Percentiles rank a stretch among this genome's conserved stretches.
These are phyloP conservation scores for Verasper variegatus DNA, from an alignment of 2,113 vertebrate species.

Conservation along the genomic window DNA sequence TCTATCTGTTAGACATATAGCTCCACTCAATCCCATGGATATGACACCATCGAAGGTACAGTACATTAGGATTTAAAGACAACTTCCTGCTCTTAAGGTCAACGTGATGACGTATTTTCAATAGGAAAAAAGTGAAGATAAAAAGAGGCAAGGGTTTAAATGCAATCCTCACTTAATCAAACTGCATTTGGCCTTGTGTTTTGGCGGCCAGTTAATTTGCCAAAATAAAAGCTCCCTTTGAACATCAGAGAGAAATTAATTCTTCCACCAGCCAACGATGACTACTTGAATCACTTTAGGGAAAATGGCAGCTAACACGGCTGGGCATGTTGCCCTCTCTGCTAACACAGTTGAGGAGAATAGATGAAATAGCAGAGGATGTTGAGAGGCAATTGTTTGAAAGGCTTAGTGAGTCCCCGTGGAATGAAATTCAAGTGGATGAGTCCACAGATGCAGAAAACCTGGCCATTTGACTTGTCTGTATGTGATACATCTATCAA, in stretches of 20 bases:
- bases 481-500: constrained; percentile 39
- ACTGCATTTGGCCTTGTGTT: neutral
- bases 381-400: constrained; percentile 57
- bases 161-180: neutral
- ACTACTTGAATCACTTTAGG: constrained; percentile 30
- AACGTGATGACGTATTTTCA: no score
- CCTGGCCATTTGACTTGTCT: constrained; percentile 26
- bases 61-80: no score
- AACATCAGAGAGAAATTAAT: constrained; percentile 5
- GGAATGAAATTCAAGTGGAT: constrained; percentile 43
- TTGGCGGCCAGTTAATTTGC: neutral
- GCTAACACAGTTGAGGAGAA: constrained; percentile 42
- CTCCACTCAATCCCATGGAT: no score
- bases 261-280: constrained; percentile 20
- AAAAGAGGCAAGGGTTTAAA: neutral
- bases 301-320: constrained; percentile 43
- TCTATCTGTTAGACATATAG: no score
- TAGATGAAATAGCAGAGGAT: constrained; percentile 45
- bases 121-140: no score
- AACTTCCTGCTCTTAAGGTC: no score
- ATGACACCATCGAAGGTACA: no score
- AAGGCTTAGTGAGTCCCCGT: constrained; percentile 51
- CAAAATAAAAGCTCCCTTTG: constrained; percentile 17
- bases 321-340: constrained; percentile 50
- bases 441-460: constrained; percentile 46